Evolutionary conservation across 2,797 vertebrate species (phyloP), one percentile per base, ranked within the genome.

Genomic region (Melanogrammus aeglefinus): DNA sequence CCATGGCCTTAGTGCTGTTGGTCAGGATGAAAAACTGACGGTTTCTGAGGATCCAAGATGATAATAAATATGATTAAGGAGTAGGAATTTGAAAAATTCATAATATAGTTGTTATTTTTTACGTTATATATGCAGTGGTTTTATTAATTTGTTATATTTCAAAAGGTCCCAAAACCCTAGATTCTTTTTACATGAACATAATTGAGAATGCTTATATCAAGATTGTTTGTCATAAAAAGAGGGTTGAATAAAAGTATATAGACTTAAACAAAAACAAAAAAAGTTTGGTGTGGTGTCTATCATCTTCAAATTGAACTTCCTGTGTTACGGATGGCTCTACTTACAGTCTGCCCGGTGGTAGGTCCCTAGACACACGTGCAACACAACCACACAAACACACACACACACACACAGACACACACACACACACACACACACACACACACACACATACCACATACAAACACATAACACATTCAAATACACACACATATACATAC

Each of bases 1-100:
- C 97, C 98, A 99, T 99, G 6, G 96, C 96, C 93, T 99, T 99
- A 87, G 96, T 95, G 12, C 97, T 97, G 75, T 96, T 98, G 83
- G 96, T 98, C 84, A 96, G 95, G 85, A 99, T 97, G 83, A 97
- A 96, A 84, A 99, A 99, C 82, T 97, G 96, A 69, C 97, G 94
- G 88, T 96, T 97, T 87, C 97, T 99, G 79, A 81, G 84, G 51
- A 10, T 66, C 81, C 51, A 63, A 63, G 51, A n/a, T 24, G 51
- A 21, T 6, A n/a, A 63, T 2, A 63, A 63, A 57, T 57, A n/a
- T 1, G 51, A 57, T 57, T 57, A 57, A n/a, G 51, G 21, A 63
- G 51, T n/a, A 63, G 51, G 7, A n/a, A 63, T 63, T 63, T 63
- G 6, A 24, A 63, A 63, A 63, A 63, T n/a, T 63, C 21, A 8